These are phyloP conservation scores for Batillaria attramentaria DNA, from an alignment of 1,140 invertebrate species.

Conservation along the genomic window DNA sequence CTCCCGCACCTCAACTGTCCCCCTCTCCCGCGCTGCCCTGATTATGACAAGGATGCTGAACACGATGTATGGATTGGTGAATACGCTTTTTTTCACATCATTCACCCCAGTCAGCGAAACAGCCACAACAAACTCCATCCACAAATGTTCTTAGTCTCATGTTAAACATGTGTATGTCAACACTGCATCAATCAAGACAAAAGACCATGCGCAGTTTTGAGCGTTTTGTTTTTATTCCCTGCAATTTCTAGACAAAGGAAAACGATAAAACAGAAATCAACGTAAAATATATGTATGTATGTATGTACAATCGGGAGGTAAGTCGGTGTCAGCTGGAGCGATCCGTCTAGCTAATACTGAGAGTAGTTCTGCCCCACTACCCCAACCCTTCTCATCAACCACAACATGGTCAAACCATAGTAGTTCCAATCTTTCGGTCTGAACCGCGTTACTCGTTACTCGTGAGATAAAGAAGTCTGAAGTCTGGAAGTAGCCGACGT, in stretches of 20 bases:
- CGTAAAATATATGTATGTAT: background rate
- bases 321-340: background rate
- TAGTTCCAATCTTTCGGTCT: background rate
- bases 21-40: too few species aligned
- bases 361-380: too few species aligned
- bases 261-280: background rate
- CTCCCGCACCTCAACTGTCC: too few species aligned
- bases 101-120: too few species aligned
- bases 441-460: background rate
- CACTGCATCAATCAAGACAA: background rate
- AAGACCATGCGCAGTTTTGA: slow-evolving; percentile 5
- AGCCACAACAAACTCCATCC: too few species aligned
- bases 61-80: too few species aligned
- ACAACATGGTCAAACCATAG: too few species aligned
- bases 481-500: background rate
- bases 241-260: background rate
- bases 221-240: slow-evolving; percentile 15
- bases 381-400: too few species aligned
- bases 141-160: too few species aligned
- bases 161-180: too few species aligned
- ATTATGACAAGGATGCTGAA: too few species aligned
- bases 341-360: slow-evolving; percentile 5
- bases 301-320: background rate
- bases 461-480: background rate
- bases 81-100: too few species aligned